A percentile compares a stretch with the other conserved stretches of the same genome.
These are phyloP conservation scores for Pempheris klunzingeri DNA, from an alignment of 2,797 vertebrate genomes.

Conservation along the genomic window DNA sequence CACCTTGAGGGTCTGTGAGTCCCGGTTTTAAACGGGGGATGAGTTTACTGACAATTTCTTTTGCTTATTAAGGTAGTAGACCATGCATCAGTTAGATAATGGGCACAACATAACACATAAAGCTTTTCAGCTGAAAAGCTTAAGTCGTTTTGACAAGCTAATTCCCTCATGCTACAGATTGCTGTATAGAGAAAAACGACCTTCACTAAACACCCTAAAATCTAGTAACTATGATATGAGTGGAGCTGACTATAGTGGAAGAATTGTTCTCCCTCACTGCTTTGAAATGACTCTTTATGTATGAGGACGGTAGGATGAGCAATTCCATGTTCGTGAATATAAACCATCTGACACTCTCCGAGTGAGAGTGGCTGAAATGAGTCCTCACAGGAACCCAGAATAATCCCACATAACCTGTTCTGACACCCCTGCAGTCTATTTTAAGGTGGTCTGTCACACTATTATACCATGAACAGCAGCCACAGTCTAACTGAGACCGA, in stretches of 20 bases:
- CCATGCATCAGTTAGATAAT: not conserved
- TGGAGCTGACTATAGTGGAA: not conserved
- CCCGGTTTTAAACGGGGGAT: not conserved
- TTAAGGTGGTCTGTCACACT: slow-evolving; percentile 49
- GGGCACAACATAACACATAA: not conserved
- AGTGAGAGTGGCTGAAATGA: slow-evolving; percentile 37
- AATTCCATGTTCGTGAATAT: slow-evolving; percentile 4
- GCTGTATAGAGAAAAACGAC: not conserved
- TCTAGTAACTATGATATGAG: not conserved
- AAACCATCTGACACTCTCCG: slow-evolving; percentile 10
- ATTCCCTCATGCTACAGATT: not conserved
- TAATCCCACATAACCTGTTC: slow-evolving; percentile 53
- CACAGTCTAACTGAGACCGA: slow-evolving; percentile 29
- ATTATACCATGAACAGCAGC: slow-evolving; percentile 39
- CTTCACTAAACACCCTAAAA: not conserved
- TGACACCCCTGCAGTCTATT: slow-evolving; percentile 65
- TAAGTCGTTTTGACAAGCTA: not conserved
- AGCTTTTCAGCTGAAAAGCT: not conserved
- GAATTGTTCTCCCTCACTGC: slow-evolving; percentile 11
- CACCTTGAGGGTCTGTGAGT: not conserved
- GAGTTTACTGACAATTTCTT: not conserved
- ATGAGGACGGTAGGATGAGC: not conserved
- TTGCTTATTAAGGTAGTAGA: not conserved
- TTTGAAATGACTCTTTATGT: not conserved
- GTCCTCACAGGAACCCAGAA: slow-evolving; percentile 40